Base-by-base conservation (phyloP, 2,888 invertebrate genomes). In the Maniola hyperantus region DNA sequence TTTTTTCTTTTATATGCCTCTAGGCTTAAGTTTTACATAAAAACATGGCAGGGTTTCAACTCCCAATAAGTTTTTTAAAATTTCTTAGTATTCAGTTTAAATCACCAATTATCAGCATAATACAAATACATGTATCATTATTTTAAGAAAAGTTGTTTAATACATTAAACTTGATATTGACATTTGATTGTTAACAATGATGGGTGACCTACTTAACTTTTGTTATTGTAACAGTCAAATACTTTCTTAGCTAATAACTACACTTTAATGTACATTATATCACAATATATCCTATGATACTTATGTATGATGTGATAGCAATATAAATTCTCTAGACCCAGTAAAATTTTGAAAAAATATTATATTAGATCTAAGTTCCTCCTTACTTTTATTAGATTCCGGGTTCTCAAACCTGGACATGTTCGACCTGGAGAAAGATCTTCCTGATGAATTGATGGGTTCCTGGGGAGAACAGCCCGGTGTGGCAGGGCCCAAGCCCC, bases 361-460 rank as follows among this genome's bases (percentile, higher is more conserved):
- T n/a, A n/a, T 48, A 15, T 48, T 8, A 48, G 8, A 15, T 48
- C 39, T 11, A 39, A 39, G 39, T 39, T 11, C 11, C 39, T 39
- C 15, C 5, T 44, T n/a, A 1, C 15, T 67, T 66, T 61, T 55
- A 65, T 60, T 66, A 95, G 97, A 96, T 94, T 63, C 63, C 13
- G 95, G 96, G 86, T 95, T 96, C 87, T 95, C 96, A 76, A 96
- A 96, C 92, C 95, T 95, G 74, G 96, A 96, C 84, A 96, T 97
- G 94, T 96, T 96, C 87, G 97, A 97, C 91, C 94, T 98, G 88
- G 98, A 98, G 90, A 97, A 97, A 90, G 96, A 97, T 89, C 94
- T 98, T 78, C 98, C 98, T 55, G 97, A 98, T 91, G 98, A 98
- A 89, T 93, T 98, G 75, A 96, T 97, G 88, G 94, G 95, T 74